Base-by-base conservation (phyloP, 2,113 vertebrate species). In the Echinops telfairi region DNA sequence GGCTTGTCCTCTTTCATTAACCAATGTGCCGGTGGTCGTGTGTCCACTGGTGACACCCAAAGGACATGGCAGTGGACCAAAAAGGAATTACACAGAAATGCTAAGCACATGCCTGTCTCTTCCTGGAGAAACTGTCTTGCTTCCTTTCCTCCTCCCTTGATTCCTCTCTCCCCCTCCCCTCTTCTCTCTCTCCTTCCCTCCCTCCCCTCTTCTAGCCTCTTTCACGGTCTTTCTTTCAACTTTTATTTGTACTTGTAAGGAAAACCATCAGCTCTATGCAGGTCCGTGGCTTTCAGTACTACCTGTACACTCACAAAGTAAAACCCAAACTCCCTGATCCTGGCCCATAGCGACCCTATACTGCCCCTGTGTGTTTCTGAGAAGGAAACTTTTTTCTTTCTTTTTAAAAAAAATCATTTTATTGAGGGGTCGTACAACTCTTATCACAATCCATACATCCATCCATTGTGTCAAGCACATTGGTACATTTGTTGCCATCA, bases 211-310 rank as follows among this genome's bases (percentile, higher is more conserved):
- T 53, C 47, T 53, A 53, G 47, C 47, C 5, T 53, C 0, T 10
- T 9, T 79, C 66, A 36, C 40, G n/a, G n/a, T n/a, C n/a, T 86
- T 58, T 89, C 53, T 73, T 70, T 47, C 31, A 31, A 15, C 29
- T 89, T 84, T 78, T 71, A 14, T 81, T 87, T 88, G 15, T 82
- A 20, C 95, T 57, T 88, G 62, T 77, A 58, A 22, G 27, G 57
- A 79, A 89, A 75, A 7, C 20, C 64, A n/a, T n/a, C 38, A 70
- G 6, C 80, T 76, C 0, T 84, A 64, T 36, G 68, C 66, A 81
- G 53, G 15, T 38, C 19, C 9, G 0, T 64, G 83, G n/a, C 20
- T 53, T 79, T 43, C 33, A n/a, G 36, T 57, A 14, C 11, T 6
- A 76, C 38, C 43, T 47, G 2, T 76, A 47, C 70, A 71, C 25